A percentile compares a stretch with the other conserved stretches of the same genome.
These are phyloP conservation scores for Crotalus viridis DNA, from an alignment of 2,113 vertebrate genomes.

Conservation along the genomic window DNA sequence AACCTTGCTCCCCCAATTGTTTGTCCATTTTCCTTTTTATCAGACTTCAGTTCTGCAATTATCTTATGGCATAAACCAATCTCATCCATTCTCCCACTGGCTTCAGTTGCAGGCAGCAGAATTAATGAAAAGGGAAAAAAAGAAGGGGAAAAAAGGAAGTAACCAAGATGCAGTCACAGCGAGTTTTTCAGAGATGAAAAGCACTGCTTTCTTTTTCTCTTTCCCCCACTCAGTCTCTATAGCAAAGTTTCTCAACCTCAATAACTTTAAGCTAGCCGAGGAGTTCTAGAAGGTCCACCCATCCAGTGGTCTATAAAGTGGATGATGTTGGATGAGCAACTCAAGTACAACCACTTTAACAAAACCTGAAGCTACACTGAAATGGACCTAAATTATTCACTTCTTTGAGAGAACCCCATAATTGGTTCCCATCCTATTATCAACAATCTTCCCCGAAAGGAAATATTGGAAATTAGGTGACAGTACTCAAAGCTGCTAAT, in stretches of 20 bases:
- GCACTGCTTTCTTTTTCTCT: background rate
- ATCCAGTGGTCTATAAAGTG: background rate
- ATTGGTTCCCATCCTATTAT: background rate
- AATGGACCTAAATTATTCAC: background rate
- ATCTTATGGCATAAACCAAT: background rate
- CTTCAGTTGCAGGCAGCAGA: background rate
- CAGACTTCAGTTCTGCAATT: background rate
- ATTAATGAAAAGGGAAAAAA: background rate
- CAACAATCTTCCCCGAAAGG: background rate
- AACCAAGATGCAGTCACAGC: background rate
- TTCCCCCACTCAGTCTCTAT: background rate
- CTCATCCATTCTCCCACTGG: background rate
- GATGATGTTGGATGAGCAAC: background rate
- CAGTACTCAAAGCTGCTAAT: background rate
- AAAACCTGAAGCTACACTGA: background rate
- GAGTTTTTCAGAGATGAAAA: background rate
- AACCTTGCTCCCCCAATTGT: background rate
- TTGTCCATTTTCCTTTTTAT: background rate
- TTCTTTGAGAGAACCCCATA: background rate
- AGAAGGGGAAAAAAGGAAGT: rapidly evolving
- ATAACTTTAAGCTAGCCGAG: background rate
- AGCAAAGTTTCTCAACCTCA: background rate
- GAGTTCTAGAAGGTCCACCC: background rate
- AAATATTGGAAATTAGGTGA: background rate
- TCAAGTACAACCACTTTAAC: background rate